Conservation (phyloP, 2,113 vertebrate genomes). For the Capra hircus region DNA sequence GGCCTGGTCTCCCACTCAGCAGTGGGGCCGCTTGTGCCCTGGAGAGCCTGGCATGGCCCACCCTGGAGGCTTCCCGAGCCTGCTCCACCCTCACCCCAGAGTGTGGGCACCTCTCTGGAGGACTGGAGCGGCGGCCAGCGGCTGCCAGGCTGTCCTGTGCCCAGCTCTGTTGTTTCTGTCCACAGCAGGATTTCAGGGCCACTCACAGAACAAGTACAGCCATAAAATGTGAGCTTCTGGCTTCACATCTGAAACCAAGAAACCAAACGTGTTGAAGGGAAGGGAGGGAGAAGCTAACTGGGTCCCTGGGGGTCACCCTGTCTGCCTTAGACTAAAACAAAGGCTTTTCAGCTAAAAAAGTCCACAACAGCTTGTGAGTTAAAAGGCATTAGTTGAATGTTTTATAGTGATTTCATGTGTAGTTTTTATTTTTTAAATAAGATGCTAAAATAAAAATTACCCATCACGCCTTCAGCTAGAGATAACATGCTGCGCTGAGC, state of each 20-base stretch:
- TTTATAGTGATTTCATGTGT: neutral
- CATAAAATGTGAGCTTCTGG: neutral
- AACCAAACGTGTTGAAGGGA: fast-evolving
- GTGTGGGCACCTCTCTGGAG: neutral
- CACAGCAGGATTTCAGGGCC: neutral
- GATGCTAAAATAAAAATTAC: neutral
- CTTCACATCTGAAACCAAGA: neutral
- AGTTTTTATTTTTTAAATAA: neutral
- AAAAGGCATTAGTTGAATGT: neutral
- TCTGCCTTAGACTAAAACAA: neutral
- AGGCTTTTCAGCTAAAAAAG: neutral
- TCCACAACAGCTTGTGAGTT: fast-evolving
- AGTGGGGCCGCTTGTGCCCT: neutral
- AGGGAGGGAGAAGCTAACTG: neutral
- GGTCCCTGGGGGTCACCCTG: neutral
- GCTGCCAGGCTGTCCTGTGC: fast-evolving
- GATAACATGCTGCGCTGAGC: neutral
- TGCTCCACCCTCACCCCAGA: fast-evolving
- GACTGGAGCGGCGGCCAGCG: fast-evolving
- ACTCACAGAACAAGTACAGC: fast-evolving
- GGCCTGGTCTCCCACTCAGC: no score
- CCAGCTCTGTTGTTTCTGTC: neutral
- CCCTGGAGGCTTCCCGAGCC: neutral
- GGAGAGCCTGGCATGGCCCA: neutral
- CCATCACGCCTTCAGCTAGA: neutral